Evolutionary conservation across 2,113 vertebrate genomes (phyloP), one percentile per base, ranked within the genome.

Genomic region (Pelecanoides urinatrix): DNA sequence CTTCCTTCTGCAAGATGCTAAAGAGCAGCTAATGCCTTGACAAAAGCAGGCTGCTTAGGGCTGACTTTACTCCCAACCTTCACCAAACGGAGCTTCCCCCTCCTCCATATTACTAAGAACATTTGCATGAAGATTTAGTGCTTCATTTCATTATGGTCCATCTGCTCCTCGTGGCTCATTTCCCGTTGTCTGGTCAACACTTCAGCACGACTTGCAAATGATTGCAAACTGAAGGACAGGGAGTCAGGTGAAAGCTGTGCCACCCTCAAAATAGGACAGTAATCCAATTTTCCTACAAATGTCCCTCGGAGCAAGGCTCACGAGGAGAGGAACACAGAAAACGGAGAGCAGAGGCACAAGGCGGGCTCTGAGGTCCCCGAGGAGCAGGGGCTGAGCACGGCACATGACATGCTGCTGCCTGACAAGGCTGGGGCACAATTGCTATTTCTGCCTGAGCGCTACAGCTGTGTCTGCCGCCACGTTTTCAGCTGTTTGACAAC

Each of bases 321-420:
- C 0, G 1, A 59, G 53, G 34, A 88, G 16, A 27, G 22, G 38
- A 45, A 62, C 0, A 0, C 45, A 76, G 76, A 59, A 52, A 71
- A 36, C 1, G 4, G 34, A 78, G 40, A 77, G 30, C 44, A 22
- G 88, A 86, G 86, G 40, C 3, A 2, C 19, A 26, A 36, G 18
- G 44, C 0, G 0, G 45, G 16, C 52, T 74, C 59, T 13, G 25
- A 81, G 23, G 50, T 49, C 76, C 40, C 59, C 1, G 3, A 21
- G 76, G 42, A 78, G 40, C 75, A 71, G 38, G 16, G n/a, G 23
- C 71, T 1, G 6, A 82, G 55, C 61, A 61, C 3, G 3, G 53
- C 3, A 1, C 49, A 13, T 4, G 34, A 18, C 16, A 13, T 7
- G 16, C n/a, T 53, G 32, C 71, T 55, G 38, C 52, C 59, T 65